Conservation (phyloP, 2,888 invertebrate species). For the Iphiclides podalirius region DNA sequence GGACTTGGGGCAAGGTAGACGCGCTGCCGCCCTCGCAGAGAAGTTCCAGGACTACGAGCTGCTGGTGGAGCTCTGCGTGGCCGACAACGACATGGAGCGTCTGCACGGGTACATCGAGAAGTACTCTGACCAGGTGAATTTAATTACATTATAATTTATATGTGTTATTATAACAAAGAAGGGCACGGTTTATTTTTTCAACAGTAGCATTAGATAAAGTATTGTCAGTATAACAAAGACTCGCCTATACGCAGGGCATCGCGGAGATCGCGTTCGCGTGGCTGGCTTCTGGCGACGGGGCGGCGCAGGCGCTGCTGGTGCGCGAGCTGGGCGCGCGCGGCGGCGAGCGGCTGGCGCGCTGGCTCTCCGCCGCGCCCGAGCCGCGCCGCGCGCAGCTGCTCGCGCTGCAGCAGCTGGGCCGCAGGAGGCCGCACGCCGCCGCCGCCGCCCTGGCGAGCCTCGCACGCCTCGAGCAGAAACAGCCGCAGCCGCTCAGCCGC, state of each 20-base stretch:
- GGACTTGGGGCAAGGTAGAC: slow-evolving; percentile 87
- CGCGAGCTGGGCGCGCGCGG: slow-evolving; percentile 23
- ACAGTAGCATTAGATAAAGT: too few species aligned
- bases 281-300: slow-evolving; percentile 38
- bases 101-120: slow-evolving; percentile 60
- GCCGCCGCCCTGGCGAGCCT: slow-evolving; percentile 28
- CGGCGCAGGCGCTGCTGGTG: slow-evolving; percentile 28
- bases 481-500: background rate
- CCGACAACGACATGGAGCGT: slow-evolving; percentile 82
- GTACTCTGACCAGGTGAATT: slow-evolving; percentile 54
- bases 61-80: slow-evolving; percentile 89
- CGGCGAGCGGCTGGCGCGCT: slow-evolving; percentile 30
- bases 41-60: slow-evolving; percentile 93
- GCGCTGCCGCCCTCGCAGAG: slow-evolving; percentile 91
- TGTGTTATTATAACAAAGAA: too few species aligned
- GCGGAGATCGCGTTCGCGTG: slow-evolving; percentile 50
- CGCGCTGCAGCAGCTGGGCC: slow-evolving; percentile 37
- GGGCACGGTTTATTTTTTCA: too few species aligned
- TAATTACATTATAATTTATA: background rate
- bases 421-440: slow-evolving; percentile 29
- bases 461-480: slow-evolving; percentile 69
- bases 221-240: too few species aligned
- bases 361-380: slow-evolving; percentile 29
- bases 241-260: too few species aligned
- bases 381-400: slow-evolving; percentile 46